Conservation (phyloP, 2,113 vertebrate species). For the Hippocampus guttulatus region DNA sequence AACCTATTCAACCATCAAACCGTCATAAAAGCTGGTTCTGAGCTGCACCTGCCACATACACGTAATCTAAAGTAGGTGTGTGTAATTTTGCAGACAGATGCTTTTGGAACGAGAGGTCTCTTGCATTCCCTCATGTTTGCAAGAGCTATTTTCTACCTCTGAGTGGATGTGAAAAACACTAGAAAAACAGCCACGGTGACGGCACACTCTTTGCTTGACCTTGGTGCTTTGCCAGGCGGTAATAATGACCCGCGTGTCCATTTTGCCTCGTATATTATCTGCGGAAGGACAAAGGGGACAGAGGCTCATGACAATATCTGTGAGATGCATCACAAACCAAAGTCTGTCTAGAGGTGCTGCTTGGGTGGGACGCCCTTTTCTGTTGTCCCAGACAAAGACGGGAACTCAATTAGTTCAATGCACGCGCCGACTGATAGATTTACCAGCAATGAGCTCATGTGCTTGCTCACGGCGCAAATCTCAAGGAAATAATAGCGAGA, state of each 20-base stretch:
- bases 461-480: conserved; percentile 7
- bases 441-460: conserved; percentile 75
- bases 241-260: conserved; percentile 11
- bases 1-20: conserved; percentile 42
- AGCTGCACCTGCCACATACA: conserved; percentile 14
- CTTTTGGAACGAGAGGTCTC: conserved; percentile 50
- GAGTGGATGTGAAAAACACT: conserved; percentile 6
- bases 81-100: conserved; percentile 48
- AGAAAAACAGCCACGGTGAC: neutral
- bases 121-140: conserved; percentile 52
- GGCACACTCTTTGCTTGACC: conserved; percentile 9
- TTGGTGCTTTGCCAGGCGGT: conserved; percentile 1
- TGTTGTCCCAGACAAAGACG: conserved; percentile 69
- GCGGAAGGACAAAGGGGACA: conserved; percentile 52
- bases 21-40: conserved; percentile 35
- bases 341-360: conserved; percentile 43
- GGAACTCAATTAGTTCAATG: conserved; percentile 73
- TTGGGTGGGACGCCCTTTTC: conserved; percentile 58
- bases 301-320: conserved; percentile 32
- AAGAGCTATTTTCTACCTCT: conserved; percentile 41
- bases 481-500: neutral
- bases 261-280: conserved; percentile 29
- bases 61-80: conserved; percentile 36
- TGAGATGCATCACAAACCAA: conserved; percentile 34
- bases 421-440: conserved; percentile 65